Percentiles rank a stretch among this genome's conserved stretches.
Evolutionary conservation across 2,888 invertebrate species (phyloP).

Genomic region (Nephrotoma guestfalica): DNA sequence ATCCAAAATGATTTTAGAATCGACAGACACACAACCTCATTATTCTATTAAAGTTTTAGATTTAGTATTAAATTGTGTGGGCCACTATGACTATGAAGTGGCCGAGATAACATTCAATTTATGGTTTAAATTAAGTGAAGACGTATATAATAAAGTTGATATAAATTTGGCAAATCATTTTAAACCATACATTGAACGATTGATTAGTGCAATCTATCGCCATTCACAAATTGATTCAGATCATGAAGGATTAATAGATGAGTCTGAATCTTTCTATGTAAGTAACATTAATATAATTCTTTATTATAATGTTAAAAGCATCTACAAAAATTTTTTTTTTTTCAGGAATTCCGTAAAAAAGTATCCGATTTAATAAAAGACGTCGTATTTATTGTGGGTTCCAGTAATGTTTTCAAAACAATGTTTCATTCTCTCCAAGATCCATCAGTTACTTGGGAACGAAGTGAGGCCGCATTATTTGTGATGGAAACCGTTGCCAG

Average conservation of each 20-base stretch:
- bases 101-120: constrained; percentile 86
- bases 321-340: constrained; percentile 6
- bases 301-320: neutral
- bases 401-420: constrained; percentile 79
- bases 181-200: constrained; percentile 77
- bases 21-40: constrained; percentile 43
- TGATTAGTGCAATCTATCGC: constrained; percentile 76
- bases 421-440: constrained; percentile 67
- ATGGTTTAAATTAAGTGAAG: constrained; percentile 93
- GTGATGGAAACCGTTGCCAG: constrained; percentile 92
- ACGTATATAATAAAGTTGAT: constrained; percentile 76
- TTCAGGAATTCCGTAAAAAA: constrained; percentile 60
- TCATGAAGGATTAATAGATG: constrained; percentile 71
- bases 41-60: constrained; percentile 76
- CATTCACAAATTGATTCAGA: constrained; percentile 97
- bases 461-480: constrained; percentile 84
- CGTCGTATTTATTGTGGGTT: constrained; percentile 91
- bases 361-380: constrained; percentile 92
- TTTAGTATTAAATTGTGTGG: constrained; percentile 78
- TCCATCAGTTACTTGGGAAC: constrained; percentile 73
- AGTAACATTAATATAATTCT: constrained; percentile 20
- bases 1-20: constrained; percentile 57
- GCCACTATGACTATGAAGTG: constrained; percentile 96
- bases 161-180: constrained; percentile 68
- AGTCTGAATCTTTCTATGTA: constrained; percentile 66